phyloP scores from a whole-genome alignment of 2,113 vertebrate species.

The Corythornis madagascariensis region DNA sequence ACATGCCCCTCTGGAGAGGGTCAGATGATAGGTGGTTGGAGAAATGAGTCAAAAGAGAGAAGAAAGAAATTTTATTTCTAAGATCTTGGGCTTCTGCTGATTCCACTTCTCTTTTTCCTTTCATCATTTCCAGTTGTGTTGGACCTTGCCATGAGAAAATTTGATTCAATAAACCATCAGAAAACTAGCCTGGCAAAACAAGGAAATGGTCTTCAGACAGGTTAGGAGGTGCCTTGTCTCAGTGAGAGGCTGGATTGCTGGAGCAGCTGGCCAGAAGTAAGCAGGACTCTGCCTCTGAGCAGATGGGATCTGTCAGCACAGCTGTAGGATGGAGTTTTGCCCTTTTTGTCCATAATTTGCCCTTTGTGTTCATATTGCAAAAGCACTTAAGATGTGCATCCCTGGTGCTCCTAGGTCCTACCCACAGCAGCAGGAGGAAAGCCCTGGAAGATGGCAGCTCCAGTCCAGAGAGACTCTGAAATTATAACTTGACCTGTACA shows the following conservation, averaged over 20 bases:
- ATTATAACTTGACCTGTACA: neutral
- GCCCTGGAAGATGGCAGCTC: neutral
- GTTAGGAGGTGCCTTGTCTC: neutral
- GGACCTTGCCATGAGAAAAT: neutral
- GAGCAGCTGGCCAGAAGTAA: neutral
- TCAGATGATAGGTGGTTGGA: neutral
- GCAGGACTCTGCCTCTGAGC: neutral
- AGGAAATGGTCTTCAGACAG: neutral
- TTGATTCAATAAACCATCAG: neutral
- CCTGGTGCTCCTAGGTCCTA: neutral
- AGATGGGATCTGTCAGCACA: neutral
- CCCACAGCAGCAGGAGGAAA: neutral
- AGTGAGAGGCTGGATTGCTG: accelerated
- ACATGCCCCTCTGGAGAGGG: neutral
- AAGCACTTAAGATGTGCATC: neutral
- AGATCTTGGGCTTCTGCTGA: neutral
- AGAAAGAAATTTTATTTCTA: neutral
- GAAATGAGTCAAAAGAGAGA: neutral
- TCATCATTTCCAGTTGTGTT: neutral
- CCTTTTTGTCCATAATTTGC: neutral
- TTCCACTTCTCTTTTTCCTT: neutral
- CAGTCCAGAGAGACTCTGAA: neutral
- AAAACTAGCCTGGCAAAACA: neutral
- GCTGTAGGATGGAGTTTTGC: neutral
- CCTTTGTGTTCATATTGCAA: neutral